Percentiles rank a stretch among this genome's conserved stretches.
These are phyloP conservation scores for Meteorus sp. DNA, from an alignment of 1,140 invertebrate species.

Conservation along the genomic window DNA sequence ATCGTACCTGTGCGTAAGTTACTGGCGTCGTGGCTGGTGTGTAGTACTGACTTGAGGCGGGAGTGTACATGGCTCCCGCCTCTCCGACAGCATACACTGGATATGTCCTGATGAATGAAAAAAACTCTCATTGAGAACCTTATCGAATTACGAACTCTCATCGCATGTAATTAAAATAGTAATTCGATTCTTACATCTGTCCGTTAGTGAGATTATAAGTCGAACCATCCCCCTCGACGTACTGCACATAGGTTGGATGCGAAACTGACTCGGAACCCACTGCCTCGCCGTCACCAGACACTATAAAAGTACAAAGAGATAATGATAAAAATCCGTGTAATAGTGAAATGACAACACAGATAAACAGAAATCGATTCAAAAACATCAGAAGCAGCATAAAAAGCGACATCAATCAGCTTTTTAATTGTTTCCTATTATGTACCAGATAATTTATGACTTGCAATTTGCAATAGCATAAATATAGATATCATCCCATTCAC, in stretches of 20 bases:
- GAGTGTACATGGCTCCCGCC: conserved; percentile 71
- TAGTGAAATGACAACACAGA: no score
- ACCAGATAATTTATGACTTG: no score
- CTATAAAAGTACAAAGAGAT: no score
- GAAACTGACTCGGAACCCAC: conserved; percentile 61
- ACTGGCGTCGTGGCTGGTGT: conserved; percentile 60
- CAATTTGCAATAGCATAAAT: no score
- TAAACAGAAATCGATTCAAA: no score
- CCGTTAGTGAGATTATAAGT: conserved; percentile 72
- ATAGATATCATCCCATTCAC: no score
- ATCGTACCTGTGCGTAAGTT: conserved; percentile 63
- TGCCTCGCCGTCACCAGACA: conserved; percentile 59
- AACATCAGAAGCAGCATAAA: no score
- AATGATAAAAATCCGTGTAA: no score
- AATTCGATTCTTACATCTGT: conserved; percentile 59
- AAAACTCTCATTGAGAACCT: conserved; percentile 7
- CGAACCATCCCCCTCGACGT: conserved; percentile 71
- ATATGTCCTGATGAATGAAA: conserved; percentile 66
- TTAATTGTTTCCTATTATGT: no score
- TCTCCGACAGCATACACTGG: conserved; percentile 83
- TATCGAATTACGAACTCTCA: not conserved
- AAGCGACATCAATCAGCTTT: no score
- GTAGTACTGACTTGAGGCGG: conserved; percentile 68
- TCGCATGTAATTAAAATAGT: no score
- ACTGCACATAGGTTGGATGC: conserved; percentile 70